A percentile compares a stretch with the other conserved stretches of the same genome.
phyloP scores from a whole-genome alignment of 2,113 vertebrate genomes.

The Gorsachius goisagi region DNA sequence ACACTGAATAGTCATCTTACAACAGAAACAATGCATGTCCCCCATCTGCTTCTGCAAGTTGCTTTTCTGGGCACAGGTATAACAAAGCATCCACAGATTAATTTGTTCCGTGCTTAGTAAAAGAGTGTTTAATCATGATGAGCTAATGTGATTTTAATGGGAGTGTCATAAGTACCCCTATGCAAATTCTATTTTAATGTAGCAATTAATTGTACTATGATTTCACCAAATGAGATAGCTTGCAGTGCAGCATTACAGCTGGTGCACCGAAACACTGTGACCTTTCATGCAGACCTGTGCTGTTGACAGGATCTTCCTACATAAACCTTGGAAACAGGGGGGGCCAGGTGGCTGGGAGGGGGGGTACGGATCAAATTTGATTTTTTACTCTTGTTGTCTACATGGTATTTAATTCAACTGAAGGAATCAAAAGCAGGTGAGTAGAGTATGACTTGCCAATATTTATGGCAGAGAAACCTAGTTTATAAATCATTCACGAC shows the following conservation, averaged over 20 bases:
- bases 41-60: background rate
- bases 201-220: slow-evolving; percentile 1
- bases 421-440: background rate
- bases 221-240: background rate
- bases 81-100: background rate
- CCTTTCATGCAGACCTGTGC: background rate
- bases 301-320: background rate
- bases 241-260: background rate
- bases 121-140: slow-evolving; percentile 29
- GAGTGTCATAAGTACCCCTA: background rate
- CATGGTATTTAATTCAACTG: background rate
- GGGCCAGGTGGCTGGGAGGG: background rate
- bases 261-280: background rate
- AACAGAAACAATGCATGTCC: background rate
- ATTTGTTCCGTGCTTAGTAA: background rate
- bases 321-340: background rate
- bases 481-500: background rate
- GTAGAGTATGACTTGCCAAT: background rate
- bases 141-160: slow-evolving; percentile 59
- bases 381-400: background rate
- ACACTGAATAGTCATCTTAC: background rate
- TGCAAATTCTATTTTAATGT: slow-evolving; percentile 37
- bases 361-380: background rate
- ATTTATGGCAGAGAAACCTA: background rate
- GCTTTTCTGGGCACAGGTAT: background rate